Evolutionary conservation across 2,797 vertebrate genomes (phyloP).

Genomic region (Babyrousa celebensis): DNA sequence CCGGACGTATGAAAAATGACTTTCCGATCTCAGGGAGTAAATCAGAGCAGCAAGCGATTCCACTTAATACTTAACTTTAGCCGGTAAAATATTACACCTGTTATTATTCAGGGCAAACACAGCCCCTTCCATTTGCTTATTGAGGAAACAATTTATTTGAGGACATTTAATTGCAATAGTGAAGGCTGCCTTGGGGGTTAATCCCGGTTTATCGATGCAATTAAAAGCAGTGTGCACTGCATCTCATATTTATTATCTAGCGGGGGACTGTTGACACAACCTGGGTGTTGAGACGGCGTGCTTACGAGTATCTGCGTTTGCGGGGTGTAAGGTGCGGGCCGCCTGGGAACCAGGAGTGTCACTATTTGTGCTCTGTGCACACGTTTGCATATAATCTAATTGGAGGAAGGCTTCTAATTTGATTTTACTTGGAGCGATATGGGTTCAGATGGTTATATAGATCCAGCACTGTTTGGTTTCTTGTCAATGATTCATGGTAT

Average conservation of each 20-base stretch:
- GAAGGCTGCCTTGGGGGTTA: conserved; percentile 85
- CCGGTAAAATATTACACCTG: conserved; percentile 87
- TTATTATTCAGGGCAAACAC: conserved; percentile 85
- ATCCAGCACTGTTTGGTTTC: conserved; percentile 84
- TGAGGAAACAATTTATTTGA: conserved; percentile 88
- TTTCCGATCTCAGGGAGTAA: conserved; percentile 86
- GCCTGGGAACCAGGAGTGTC: background rate
- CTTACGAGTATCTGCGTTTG: conserved; percentile 42
- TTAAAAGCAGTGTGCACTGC: conserved; percentile 81
- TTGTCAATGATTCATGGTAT: conserved; percentile 84
- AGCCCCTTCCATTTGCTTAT: conserved; percentile 87
- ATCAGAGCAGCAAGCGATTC: conserved; percentile 85
- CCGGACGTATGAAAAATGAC: conserved; percentile 85
- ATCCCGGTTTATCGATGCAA: conserved; percentile 87
- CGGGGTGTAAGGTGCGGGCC: conserved; percentile 56
- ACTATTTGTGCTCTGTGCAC: background rate
- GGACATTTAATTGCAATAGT: conserved; percentile 87
- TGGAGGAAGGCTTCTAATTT: conserved; percentile 80
- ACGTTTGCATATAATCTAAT: conserved; percentile 75
- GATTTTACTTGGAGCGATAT: conserved; percentile 82
- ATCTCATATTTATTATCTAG: conserved; percentile 71
- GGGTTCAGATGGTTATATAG: conserved; percentile 72
- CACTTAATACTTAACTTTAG: conserved; percentile 86
- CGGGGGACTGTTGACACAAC: conserved; percentile 82
- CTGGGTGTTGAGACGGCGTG: conserved; percentile 32